Base-by-base conservation (phyloP, 2,113 vertebrate genomes). In the Paracanthobrama guichenoti region DNA sequence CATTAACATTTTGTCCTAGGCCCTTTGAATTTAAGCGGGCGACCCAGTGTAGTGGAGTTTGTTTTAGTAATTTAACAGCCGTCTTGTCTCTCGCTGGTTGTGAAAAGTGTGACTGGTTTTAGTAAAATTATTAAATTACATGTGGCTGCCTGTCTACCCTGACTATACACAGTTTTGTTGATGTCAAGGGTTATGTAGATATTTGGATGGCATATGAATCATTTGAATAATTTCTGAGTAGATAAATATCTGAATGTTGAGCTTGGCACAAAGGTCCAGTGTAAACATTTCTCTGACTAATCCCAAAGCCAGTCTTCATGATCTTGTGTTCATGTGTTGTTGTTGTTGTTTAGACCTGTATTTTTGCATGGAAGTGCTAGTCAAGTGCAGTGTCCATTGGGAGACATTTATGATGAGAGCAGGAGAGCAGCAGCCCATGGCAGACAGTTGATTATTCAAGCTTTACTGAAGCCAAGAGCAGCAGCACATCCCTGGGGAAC, bases 161-260 rank as follows among this genome's bases (percentile, higher is more conserved):
- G 16, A 39, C 66, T 11, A 1, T 39, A 39, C 0, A 9, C 22
- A 14, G 69, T 72, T 46, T 46, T 73, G 12, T 77, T 20, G n/a
- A 55, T 76, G 28, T 57, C 35, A 83, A 31, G 48, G 88, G 89
- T 90, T 92, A n/a, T 60, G 42, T 81, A 67, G 59, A 66, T 48
- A n/a, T 73, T 83, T n/a, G 46, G 81, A 50, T 73, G 22, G 57
- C 53, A 83, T 74, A 46, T 72, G 42, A 69, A 59, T 59, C 3
- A 74, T 83, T 74, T 83, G 16, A 28, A 73, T 28, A n/a, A 75
- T 22, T 83, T 83, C 55, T 59, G 24, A 76, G 12, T 28, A 48
- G 57, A 59, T 78, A 60, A 26, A 73, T 73, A 46, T n/a, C 31
- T 44, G 22, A 78, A 39, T 57, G 76, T 72, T 48, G 55, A 62